Percentiles rank a stretch among this genome's conserved stretches.
Evolutionary conservation across 2,888 invertebrate species (phyloP).

Genomic region (Scaptomyza cyrtandrae): DNA sequence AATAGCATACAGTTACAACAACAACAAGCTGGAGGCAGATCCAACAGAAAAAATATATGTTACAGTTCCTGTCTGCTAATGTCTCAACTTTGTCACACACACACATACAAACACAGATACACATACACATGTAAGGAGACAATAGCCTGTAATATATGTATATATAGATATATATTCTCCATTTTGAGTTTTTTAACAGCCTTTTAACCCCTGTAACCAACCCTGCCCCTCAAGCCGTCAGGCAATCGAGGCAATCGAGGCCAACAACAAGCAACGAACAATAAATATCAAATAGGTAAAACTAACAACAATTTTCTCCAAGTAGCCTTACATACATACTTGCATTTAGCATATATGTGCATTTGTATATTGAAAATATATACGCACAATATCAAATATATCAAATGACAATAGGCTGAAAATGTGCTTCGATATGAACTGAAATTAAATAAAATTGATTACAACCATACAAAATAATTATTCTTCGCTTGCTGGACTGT

Average conservation of each 20-base stretch:
- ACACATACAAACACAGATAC: background rate
- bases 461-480: too few species aligned
- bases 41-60: slow-evolving; percentile 45
- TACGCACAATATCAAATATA: background rate
- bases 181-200: slow-evolving; percentile 18
- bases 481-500: too few species aligned
- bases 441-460: background rate
- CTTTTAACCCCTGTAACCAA: background rate
- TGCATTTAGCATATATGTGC: background rate
- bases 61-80: slow-evolving; percentile 62
- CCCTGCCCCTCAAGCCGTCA: too few species aligned
- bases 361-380: background rate
- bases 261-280: background rate
- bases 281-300: background rate
- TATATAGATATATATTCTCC: slow-evolving; percentile 17
- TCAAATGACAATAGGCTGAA: background rate
- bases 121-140: background rate
- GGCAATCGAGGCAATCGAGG: background rate
- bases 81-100: slow-evolving; percentile 69
- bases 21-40: slow-evolving; percentile 26
- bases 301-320: background rate
- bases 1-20: slow-evolving; percentile 19
- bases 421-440: background rate
- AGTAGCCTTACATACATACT: background rate
- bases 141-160: slow-evolving; percentile 19